Evolutionary conservation across 2,113 vertebrate species (phyloP), one percentile per base, ranked within the genome.

Genomic region (Etia nguti): DNA sequence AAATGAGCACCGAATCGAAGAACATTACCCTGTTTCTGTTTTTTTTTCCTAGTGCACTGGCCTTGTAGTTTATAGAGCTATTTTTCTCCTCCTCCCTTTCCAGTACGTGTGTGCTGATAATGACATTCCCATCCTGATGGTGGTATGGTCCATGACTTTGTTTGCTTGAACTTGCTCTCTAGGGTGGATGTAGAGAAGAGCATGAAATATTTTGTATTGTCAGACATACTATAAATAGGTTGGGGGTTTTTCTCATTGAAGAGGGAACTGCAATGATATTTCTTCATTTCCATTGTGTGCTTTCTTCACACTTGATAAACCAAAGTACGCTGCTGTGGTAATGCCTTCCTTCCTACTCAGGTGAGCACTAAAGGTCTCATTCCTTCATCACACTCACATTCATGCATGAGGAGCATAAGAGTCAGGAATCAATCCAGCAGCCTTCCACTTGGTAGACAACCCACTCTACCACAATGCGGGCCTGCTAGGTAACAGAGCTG

Each of bases 121-220:
- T 95, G 92, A 94, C 91, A 94, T 94, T 95, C 93, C 93, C 94
- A 95, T 94, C 54, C 87, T 59, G 81, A 56, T 84, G 81, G 83
- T 57, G 90, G 83, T 88, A 82, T 85, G 90, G 81, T 68, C 83
- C 89, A 84, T 62, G 62, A 84, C 82, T 89, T 88, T 93, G 90
- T 94, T 93, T 91, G 90, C 90, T 90, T 95, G 91, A 94, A 95
- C 91, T 75, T 31, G 6, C 48, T 60, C 86, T 89, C 89, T 22
- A 12, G 92, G 87, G 52, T 82, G 89, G 80, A 94, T 59, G 57
- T 79, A 90, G 89, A 88, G 87, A 90, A 77, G 84, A 92, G 86
- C 82, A 50, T 75, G 56, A 86, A 90, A 92, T 88, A 92, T 89
- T 89, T 94, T 70, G 86, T 75, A 68, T 65, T 46, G 48, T 90